Conservation (phyloP, 2,888 invertebrate genomes). For the Sepiola atlantica region DNA sequence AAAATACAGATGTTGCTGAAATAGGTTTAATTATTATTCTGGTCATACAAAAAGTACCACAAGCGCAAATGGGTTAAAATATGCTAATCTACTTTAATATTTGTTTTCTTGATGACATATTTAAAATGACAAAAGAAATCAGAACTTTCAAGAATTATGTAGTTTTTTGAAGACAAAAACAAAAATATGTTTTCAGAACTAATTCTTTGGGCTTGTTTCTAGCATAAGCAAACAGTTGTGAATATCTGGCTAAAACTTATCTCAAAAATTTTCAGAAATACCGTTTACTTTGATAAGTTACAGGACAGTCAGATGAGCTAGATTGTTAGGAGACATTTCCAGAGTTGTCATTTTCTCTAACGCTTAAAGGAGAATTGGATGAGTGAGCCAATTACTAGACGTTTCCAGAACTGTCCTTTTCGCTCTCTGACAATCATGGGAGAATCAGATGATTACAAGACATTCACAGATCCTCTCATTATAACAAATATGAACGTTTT, state of each 20-base stretch:
- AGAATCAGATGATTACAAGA: neutral
- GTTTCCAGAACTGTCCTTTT: neutral
- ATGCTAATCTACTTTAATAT: neutral
- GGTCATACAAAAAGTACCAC: no score
- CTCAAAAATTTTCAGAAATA: neutral
- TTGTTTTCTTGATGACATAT: neutral
- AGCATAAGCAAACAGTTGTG: neutral
- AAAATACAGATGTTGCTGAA: no score
- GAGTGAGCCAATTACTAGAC: neutral
- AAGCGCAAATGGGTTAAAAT: neutral
- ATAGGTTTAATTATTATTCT: no score
- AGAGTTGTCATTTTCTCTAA: neutral
- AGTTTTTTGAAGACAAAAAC: neutral
- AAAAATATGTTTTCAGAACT: neutral
- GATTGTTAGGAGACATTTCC: neutral
- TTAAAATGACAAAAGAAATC: neutral
- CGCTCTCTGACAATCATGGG: no score
- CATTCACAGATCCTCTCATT: neutral
- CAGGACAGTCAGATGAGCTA: no score
- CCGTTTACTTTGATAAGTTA: no score
- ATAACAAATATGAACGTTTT: neutral
- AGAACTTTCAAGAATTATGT: neutral
- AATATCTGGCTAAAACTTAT: neutral
- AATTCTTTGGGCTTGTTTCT: neutral
- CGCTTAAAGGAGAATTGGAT: neutral